phyloP scores from a whole-genome alignment of 2,113 vertebrate species.

The Brachyhypopomus gauderio region DNA sequence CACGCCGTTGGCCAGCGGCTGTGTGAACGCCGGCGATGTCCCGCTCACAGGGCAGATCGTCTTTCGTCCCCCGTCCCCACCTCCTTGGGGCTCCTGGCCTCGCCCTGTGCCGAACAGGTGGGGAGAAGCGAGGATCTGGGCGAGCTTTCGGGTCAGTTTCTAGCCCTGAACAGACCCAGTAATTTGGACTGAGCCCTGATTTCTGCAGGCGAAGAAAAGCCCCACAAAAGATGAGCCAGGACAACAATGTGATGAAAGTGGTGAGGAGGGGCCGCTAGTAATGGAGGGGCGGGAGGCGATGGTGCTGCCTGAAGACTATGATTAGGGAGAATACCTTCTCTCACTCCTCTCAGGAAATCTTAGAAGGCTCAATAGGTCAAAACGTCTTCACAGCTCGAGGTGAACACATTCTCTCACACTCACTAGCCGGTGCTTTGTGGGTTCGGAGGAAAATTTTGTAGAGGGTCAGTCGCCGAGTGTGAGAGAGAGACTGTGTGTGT shows the following conservation, averaged over 20 bases:
- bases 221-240: conserved; percentile 70
- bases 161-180: conserved; percentile 73
- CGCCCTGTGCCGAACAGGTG: conserved; percentile 38
- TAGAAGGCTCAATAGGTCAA: conserved; percentile 67
- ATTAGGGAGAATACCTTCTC: conserved; percentile 55
- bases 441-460: neutral
- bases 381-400: conserved; percentile 59
- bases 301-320: conserved; percentile 52
- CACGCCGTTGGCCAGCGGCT: conserved; percentile 14
- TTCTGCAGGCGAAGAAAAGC: conserved; percentile 70
- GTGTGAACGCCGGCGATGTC: conserved; percentile 45
- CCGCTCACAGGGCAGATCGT: conserved; percentile 55
- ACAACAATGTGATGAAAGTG: conserved; percentile 73
- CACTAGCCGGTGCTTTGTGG: conserved; percentile 3
- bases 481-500: conserved; percentile 67
- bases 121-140: conserved; percentile 13
- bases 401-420: conserved; percentile 35
- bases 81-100: neutral
- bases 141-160: conserved; percentile 75
- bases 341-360: conserved; percentile 51
- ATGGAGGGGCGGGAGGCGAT: conserved; percentile 49
- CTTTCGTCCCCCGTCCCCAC: conserved; percentile 38
- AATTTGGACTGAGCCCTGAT: conserved; percentile 75
- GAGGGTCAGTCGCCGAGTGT: conserved; percentile 34
- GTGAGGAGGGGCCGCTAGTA: conserved; percentile 67